Percentiles rank a stretch among this genome's conserved stretches.
Conservation (phyloP, 2,888 invertebrate genomes). For the Lymantria dispar region DNA sequence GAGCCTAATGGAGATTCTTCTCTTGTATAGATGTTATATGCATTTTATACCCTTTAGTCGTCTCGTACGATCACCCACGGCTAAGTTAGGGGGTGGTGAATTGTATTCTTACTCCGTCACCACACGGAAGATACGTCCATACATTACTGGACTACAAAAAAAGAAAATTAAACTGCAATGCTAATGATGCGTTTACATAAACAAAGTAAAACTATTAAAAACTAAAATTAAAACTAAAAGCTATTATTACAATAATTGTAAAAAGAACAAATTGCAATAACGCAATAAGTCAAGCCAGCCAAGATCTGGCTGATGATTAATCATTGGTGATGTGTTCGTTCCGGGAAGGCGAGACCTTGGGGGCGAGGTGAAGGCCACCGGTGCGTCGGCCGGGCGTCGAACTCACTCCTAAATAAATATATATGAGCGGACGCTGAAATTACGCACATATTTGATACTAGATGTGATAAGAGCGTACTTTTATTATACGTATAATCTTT, state of each 20-base stretch:
- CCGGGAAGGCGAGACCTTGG: conserved; percentile 54
- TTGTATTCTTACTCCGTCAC: too few relatives aligned
- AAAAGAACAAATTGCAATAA: conserved; percentile 5
- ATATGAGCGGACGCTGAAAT: conserved; percentile 22
- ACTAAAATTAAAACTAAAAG: too few relatives aligned
- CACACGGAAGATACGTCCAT: too few relatives aligned
- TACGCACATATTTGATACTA: conserved; percentile 12
- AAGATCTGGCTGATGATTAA: conserved; percentile 37
- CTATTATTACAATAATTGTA: not conserved
- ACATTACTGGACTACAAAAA: too few relatives aligned
- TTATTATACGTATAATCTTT: conserved; percentile 8
- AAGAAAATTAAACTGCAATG: too few relatives aligned
- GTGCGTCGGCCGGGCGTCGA: conserved; percentile 63
- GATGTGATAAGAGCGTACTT: conserved; percentile 27
- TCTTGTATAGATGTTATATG: too few relatives aligned
- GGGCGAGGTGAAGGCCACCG: conserved; percentile 61
- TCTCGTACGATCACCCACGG: too few relatives aligned
- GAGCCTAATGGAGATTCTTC: too few relatives aligned
- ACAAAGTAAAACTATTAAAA: too few relatives aligned
- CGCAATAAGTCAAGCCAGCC: conserved; percentile 13
- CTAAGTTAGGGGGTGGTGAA: too few relatives aligned
- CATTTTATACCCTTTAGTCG: too few relatives aligned
- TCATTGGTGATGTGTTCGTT: conserved; percentile 31
- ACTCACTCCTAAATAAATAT: conserved; percentile 57
- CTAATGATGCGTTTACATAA: too few relatives aligned